A percentile compares a stretch with the other conserved stretches of the same genome.
Conservation (phyloP, 2,797 vertebrate genomes). For the Psittacula derbiana region DNA sequence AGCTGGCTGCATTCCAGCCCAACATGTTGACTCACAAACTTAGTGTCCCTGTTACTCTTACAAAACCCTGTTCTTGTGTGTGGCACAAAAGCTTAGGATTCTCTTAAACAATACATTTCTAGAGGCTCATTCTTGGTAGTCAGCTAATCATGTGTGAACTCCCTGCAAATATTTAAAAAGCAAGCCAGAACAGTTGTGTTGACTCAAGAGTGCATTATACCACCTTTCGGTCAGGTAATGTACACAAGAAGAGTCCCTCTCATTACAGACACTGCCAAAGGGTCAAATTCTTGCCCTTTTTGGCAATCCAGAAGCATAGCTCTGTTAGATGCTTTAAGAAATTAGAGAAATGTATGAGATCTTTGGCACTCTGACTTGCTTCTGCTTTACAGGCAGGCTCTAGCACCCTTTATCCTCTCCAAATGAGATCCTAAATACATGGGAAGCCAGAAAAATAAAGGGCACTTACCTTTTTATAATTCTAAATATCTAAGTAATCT, state of each 20-base stretch:
- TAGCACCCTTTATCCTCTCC: neutral
- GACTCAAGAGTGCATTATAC: neutral
- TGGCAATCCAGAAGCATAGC: neutral
- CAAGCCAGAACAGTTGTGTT: conserved; percentile 32
- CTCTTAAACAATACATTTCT: neutral
- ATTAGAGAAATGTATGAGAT: neutral
- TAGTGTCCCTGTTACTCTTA: neutral
- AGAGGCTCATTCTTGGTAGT: neutral
- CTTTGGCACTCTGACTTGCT: neutral
- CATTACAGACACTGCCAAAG: neutral
- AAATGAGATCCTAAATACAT: neutral
- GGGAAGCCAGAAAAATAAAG: neutral
- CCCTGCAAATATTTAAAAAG: conserved; percentile 21
- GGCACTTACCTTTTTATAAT: neutral
- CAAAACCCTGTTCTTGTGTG: neutral
- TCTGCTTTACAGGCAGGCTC: neutral
- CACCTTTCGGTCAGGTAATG: neutral
- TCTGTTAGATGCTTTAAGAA: neutral
- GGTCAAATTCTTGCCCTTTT: neutral
- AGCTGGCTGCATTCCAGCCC: neutral
- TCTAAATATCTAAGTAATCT: neutral
- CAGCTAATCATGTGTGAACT: conserved; percentile 20
- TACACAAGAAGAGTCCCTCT: neutral
- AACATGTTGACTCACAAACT: neutral
- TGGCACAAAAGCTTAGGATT: conserved; percentile 10